phyloP scores from a whole-genome alignment of 2,888 invertebrate species.

The Tipula helvola region DNA sequence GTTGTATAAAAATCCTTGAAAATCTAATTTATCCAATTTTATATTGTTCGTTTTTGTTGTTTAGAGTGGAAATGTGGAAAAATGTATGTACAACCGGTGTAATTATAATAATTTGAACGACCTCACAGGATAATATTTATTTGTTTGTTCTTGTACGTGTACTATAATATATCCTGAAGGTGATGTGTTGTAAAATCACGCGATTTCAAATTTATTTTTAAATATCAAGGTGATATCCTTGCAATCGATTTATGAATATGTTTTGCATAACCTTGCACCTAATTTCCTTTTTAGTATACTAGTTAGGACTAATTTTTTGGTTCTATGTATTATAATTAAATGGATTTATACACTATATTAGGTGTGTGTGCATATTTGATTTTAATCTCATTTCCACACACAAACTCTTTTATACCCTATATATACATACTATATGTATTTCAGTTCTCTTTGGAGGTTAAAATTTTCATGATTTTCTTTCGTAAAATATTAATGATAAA shows the following conservation, averaged over 20 bases:
- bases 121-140: background rate
- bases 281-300: background rate
- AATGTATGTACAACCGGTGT: background rate
- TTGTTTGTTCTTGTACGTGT: background rate
- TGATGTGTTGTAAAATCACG: background rate
- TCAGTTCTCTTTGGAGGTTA: background rate
- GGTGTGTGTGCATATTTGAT: background rate
- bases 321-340: background rate
- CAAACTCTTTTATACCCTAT: background rate
- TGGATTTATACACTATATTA: background rate
- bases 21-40: background rate
- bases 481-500: slow-evolving; percentile 4
- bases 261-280: slow-evolving; percentile 4
- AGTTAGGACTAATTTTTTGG: background rate
- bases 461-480: background rate
- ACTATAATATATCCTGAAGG: background rate
- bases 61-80: background rate
- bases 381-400: background rate
- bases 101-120: background rate
- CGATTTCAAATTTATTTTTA: background rate
- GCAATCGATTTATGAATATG: background rate
- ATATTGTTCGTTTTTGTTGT: background rate
- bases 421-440: background rate
- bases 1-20: background rate
- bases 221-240: background rate